These are phyloP conservation scores for Bhutanitis thaidina DNA, from an alignment of 2,888 invertebrate species.

Conservation along the genomic window DNA sequence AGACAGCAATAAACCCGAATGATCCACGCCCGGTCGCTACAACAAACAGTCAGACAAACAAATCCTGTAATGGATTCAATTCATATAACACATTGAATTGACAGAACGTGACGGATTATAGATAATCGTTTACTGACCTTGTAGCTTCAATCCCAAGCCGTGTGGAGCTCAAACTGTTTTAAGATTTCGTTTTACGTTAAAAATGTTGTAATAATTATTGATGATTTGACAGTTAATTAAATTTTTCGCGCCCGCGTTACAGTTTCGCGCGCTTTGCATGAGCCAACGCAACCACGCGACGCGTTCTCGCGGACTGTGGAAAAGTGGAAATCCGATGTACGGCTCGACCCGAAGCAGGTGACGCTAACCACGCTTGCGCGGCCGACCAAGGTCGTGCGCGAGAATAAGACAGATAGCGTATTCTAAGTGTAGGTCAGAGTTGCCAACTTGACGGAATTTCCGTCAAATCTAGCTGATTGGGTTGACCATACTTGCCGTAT, in stretches of 20 bases:
- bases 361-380: constrained; percentile 23
- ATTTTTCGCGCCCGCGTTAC: constrained; percentile 7
- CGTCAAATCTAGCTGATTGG: too few relatives aligned
- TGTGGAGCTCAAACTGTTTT: too few relatives aligned
- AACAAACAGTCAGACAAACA: constrained; percentile 52
- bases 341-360: constrained; percentile 33
- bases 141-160: background rate
- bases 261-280: constrained; percentile 10
- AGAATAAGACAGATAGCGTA: constrained; percentile 19
- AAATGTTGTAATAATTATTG: constrained; percentile 1
- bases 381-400: constrained; percentile 59
- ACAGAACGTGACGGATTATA: constrained; percentile 60
- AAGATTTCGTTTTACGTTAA: background rate
- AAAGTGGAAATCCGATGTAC: constrained; percentile 40
- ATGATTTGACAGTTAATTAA: constrained; percentile 15
- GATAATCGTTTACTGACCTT: constrained; percentile 56
- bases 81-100: constrained; percentile 52
- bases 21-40: constrained; percentile 39
- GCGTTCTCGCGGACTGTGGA: constrained; percentile 55
- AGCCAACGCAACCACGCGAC: constrained; percentile 32
- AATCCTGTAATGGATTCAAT: constrained; percentile 47
- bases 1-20: constrained; percentile 44
- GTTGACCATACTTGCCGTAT: too few relatives aligned
- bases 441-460: too few relatives aligned
- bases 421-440: background rate